Evolutionary conservation across 2,888 invertebrate genomes (phyloP), one percentile per base, ranked within the genome.

Genomic region (Drosophila quinaria): DNA sequence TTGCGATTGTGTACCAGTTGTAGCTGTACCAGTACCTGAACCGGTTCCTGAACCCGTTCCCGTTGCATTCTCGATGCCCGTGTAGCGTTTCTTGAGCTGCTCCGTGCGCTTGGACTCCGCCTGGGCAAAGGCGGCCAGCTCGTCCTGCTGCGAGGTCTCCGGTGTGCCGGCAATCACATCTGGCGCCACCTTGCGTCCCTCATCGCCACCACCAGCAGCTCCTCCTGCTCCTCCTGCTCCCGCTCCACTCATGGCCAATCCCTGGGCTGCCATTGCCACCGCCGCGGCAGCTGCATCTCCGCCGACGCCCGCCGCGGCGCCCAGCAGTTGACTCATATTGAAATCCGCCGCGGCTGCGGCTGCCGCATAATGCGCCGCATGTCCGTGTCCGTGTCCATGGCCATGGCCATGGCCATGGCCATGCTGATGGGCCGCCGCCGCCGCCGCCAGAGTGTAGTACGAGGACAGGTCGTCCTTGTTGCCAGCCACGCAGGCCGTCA

Each of bases 81-180:
- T 94, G 90, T 94, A 94, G 61, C 97, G 95, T 90, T 97, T 96
- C 80, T 96, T 95, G 15, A 97, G 94, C 72, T 97, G 94, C 89
- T 97, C 97, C 4, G 96, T 97, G 42, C 97, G 94, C 3, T 96
- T 95, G 0, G 96, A 96, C 75, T 97, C 96, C 70, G 97, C 97
- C 78, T 97, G 96, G 0, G 97, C 97, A 89, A 98, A 97, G 52
- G 96, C 96, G 0, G 96, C 96, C 41, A 97, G 91, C 49, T 97
- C 97, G 82, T 97, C 97, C 37, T 95, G 95, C 13, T 95, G 95
- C 9, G 78, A 68, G 0, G 65, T 69, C 42, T 95, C 95, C 87
- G 91, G 91, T 3, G 93, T 92, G 2, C 93, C 97, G 50, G 96
- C 96, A 11, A 97, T 94, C 0, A 97, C 96, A 89, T 97, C 97